phyloP scores from a whole-genome alignment of 2,888 invertebrate genomes.

The Orthosia gracilis region DNA sequence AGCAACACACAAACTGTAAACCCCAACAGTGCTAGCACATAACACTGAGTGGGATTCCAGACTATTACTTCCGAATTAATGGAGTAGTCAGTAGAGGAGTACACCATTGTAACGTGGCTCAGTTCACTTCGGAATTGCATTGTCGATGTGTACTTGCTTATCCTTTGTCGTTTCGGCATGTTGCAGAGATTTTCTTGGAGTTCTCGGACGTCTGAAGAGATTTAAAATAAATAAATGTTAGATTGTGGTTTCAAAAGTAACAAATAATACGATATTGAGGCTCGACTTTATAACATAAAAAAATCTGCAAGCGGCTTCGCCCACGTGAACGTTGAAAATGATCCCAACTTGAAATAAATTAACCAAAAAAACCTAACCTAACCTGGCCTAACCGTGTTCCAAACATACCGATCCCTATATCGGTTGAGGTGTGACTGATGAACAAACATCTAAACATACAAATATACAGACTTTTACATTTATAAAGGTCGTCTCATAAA shows the following conservation, averaged over 20 bases:
- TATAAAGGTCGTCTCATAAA: not conserved
- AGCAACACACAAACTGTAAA: conserved; percentile 20
- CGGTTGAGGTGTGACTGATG: no score
- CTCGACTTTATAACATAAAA: no score
- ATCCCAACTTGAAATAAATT: no score
- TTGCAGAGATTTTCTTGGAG: not conserved
- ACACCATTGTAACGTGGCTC: conserved; percentile 24
- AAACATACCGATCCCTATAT: no score
- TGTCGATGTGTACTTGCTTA: not conserved
- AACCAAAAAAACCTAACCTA: no score
- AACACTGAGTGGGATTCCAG: conserved; percentile 3
- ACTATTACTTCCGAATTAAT: conserved; percentile 20
- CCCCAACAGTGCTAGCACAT: not conserved
- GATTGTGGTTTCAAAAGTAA: not conserved
- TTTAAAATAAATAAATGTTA: not conserved
- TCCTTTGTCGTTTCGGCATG: not conserved
- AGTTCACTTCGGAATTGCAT: not conserved
- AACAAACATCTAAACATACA: no score
- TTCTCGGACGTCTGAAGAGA: not conserved
- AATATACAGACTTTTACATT: no score
- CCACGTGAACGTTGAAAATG: no score
- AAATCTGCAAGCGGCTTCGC: no score
- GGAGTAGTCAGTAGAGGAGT: not conserved
- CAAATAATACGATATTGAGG: no score
- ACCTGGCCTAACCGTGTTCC: no score